phyloP scores from a whole-genome alignment of 2,888 invertebrate species.

The Pachymerium ferrugineum region DNA sequence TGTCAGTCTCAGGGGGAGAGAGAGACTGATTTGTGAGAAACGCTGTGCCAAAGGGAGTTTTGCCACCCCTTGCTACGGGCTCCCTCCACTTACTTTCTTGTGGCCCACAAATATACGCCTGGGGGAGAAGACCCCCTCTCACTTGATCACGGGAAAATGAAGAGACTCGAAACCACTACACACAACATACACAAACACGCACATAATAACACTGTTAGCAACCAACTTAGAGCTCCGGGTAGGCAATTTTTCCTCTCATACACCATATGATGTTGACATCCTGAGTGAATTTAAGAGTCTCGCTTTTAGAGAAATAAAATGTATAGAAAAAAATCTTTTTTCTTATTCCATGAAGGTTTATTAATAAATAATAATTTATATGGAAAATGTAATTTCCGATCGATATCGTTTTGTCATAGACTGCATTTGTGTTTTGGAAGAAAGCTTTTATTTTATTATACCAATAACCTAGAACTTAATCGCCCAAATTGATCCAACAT shows the following conservation, averaged over 20 bases:
- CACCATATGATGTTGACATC: not conserved
- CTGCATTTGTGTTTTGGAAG: no score
- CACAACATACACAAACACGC: conserved; percentile 1
- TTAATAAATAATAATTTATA: no score
- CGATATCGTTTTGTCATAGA: no score
- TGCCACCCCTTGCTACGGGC: conserved; percentile 23
- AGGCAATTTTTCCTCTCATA: not conserved
- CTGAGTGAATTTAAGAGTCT: not conserved
- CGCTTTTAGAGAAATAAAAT: not conserved
- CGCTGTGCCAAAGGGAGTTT: conserved; percentile 19
- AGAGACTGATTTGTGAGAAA: conserved; percentile 27
- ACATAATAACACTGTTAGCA: conserved; percentile 23
- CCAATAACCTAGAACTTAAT: no score
- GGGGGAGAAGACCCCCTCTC: not conserved
- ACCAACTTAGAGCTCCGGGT: conserved; percentile 11
- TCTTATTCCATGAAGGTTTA: no score
- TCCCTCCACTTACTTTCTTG: conserved; percentile 15
- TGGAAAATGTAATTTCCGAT: no score
- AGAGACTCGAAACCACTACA: conserved; percentile 11
- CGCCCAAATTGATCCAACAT: no score
- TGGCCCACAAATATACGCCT: conserved; percentile 4
- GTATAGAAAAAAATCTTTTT: not conserved
- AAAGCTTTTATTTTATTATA: no score
- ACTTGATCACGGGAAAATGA: not conserved
- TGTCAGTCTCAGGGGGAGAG: conserved; percentile 31